Percentiles rank a stretch among this genome's conserved stretches.
Conservation (phyloP, 2,888 invertebrate species). For the Stegophylla sp. region DNA sequence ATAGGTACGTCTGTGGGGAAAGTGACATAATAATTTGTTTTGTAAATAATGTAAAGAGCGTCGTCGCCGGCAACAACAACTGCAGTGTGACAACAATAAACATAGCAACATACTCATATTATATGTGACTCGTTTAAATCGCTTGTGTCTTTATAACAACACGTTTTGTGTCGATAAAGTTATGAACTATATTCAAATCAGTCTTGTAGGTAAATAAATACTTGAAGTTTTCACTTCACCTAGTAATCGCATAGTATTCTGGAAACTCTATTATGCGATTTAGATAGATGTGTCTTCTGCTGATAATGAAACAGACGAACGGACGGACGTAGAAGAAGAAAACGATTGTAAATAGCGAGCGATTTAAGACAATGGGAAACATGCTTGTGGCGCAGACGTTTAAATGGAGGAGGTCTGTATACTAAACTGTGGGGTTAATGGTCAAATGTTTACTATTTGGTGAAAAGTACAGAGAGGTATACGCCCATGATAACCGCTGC, state of each 20-base stretch:
- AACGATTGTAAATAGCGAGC: background rate
- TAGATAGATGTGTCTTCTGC: background rate
- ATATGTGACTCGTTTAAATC: background rate
- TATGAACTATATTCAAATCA: too few species aligned
- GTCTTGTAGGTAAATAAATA: too few species aligned
- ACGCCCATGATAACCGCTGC: too few species aligned
- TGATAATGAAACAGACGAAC: background rate
- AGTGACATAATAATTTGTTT: constrained; percentile 10
- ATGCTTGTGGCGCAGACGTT: background rate
- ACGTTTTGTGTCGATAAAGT: too few species aligned
- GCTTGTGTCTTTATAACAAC: too few species aligned
- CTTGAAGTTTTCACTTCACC: background rate
- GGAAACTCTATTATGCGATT: background rate
- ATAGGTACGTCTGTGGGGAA: background rate
- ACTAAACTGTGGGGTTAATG: too few species aligned
- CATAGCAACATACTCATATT: background rate
- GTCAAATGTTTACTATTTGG: too few species aligned
- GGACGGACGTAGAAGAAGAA: background rate
- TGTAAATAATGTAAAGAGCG: background rate
- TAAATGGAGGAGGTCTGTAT: background rate
- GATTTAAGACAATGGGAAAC: background rate
- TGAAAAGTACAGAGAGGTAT: too few species aligned
- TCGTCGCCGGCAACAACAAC: background rate
- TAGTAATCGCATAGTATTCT: background rate
- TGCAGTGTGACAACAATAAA: background rate